Base-by-base conservation (phyloP, 2,888 invertebrate species). In the Lypha dubia region DNA sequence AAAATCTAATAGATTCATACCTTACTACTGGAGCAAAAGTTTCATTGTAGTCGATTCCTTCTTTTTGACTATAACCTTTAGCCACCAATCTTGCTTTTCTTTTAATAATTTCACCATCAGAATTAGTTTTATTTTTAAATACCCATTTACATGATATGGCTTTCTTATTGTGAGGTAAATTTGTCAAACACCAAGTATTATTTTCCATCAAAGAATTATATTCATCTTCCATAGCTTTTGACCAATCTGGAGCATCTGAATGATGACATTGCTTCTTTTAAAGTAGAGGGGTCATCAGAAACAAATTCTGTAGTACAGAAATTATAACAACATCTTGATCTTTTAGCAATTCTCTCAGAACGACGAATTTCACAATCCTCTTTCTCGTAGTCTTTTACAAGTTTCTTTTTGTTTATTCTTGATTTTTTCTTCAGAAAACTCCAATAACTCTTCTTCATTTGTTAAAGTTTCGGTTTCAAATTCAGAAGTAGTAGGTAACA, bases 211-310 rank as follows among this genome's bases (percentile, higher is more conserved):
- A 44, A n/a, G n/a, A n/a, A 17, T 44, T 17, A 44, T 44, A 44
- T 44, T 44, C 44, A 44, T 44, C n/a, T 44, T n/a, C 11, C 44
- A n/a, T 44, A n/a, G 46, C n/a, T 46, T 46, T 17, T 17, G 17
- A 17, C 46, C 46, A 46, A 44, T 44, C 9, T 46, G 6, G 8
- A 17, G 46, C 46, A 17, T 46, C 17, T 46, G 46, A n/a, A 2
- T 46, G 46, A 46, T 17, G 46, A 17, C 46, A 46, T 46, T 46
- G 46, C 46, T 17, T 46, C 46, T 46, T 46, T 46, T 8, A 46
- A 46, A 46, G 46, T 46, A 6, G n/a, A 46, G 5, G 44, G n/a
- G 8, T 46, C 46, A 46, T 46, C 46, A 46, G 17, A 17, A 6
- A 17, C 46, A 8, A 46, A 46, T 46, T 46, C 17, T 17, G n/a